Evolutionary conservation across 2,113 vertebrate genomes (phyloP).

Genomic region (Balaenoptera acutorostrata): DNA sequence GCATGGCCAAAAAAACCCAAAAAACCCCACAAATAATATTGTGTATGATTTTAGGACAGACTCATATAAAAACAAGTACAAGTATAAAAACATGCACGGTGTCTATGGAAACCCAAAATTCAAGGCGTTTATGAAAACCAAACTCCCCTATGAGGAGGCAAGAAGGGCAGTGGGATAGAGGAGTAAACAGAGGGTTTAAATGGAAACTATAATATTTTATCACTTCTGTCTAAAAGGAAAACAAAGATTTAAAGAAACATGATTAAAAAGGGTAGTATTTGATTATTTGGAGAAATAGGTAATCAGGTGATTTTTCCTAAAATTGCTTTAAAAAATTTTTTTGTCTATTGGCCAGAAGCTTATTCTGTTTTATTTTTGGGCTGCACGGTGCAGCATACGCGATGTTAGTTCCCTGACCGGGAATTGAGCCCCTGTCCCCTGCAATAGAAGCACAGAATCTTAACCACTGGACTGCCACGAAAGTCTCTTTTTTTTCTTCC

Average conservation of each 20-base stretch:
- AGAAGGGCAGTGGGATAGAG: not conserved
- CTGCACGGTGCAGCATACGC: fast-evolving
- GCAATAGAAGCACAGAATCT: too few relatives aligned
- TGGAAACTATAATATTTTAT: not conserved
- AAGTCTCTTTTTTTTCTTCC: too few relatives aligned
- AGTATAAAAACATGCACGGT: not conserved
- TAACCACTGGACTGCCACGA: too few relatives aligned
- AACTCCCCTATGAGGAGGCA: not conserved
- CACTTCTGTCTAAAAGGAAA: not conserved
- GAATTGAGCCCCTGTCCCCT: too few relatives aligned
- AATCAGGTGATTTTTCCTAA: not conserved
- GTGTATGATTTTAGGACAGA: not conserved
- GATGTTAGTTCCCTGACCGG: too few relatives aligned
- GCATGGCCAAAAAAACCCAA: too few relatives aligned
- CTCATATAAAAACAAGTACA: not conserved
- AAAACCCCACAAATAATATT: not conserved
- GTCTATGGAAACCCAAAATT: not conserved
- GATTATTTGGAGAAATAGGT: not conserved
- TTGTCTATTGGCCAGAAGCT: not conserved
- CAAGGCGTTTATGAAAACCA: not conserved
- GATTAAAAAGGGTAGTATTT: not conserved
- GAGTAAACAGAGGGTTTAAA: not conserved
- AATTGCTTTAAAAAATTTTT: not conserved
- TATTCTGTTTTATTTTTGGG: too few relatives aligned
- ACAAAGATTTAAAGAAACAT: not conserved